phyloP scores from a whole-genome alignment of 2,797 vertebrate species.

The Hydrophis major region DNA sequence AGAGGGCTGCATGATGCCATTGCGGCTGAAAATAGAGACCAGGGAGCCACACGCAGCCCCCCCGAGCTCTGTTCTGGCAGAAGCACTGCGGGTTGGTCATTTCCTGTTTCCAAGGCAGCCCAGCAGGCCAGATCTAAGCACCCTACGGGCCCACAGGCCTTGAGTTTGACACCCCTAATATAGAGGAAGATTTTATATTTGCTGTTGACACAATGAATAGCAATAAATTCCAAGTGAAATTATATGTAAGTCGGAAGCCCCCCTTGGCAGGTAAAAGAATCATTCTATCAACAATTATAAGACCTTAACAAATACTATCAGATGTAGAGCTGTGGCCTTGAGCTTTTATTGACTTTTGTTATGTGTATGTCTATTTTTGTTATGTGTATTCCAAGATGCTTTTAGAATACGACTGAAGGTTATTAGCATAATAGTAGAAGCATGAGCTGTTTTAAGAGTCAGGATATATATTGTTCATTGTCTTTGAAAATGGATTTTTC shows the following conservation, averaged over 20 bases:
- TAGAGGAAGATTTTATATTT: neutral
- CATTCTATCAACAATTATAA: neutral
- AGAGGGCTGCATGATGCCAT: no score
- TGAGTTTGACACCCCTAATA: neutral
- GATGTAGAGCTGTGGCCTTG: conserved; percentile 6
- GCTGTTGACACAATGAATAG: neutral
- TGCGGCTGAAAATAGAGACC: no score
- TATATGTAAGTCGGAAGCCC: neutral
- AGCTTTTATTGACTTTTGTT: conserved; percentile 5
- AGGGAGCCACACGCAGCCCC: no score
- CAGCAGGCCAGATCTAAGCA: no score
- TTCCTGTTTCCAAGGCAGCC: no score
- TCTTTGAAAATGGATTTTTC: conserved; percentile 15
- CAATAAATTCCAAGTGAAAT: neutral
- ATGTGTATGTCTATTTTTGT: no score
- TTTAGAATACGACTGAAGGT: neutral
- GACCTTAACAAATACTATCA: conserved; percentile 32
- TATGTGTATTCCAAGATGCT: neutral
- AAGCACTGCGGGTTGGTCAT: no score
- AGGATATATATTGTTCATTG: no score
- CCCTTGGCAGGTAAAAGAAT: neutral
- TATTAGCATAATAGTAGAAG: conserved; percentile 16
- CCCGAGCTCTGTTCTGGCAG: no score
- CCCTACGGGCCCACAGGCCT: no score
- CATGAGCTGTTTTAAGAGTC: neutral